phyloP scores from a whole-genome alignment of 2,113 vertebrate species.

The Poicephalus meyeri region DNA sequence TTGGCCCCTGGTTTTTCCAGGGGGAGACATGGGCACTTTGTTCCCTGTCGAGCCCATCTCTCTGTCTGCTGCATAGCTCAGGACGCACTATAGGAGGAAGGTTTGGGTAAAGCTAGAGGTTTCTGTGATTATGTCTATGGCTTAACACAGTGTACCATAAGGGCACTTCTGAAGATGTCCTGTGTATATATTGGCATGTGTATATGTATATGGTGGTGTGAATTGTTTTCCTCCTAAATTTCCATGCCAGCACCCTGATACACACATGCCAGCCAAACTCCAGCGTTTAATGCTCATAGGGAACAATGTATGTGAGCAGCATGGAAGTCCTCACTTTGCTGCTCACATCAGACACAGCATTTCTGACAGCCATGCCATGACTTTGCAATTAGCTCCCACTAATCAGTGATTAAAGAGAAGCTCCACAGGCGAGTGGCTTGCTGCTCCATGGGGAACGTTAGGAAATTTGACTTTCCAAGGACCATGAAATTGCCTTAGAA shows the following conservation, averaged over 20 bases:
- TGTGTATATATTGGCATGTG: not conserved
- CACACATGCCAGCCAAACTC: rapidly evolving
- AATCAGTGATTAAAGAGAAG: not conserved
- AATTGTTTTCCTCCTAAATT: not conserved
- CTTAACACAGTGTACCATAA: not conserved
- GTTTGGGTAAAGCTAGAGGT: not conserved
- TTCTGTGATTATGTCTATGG: not conserved
- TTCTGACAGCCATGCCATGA: not conserved
- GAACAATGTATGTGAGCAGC: not conserved
- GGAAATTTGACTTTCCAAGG: not conserved
- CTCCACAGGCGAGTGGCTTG: not conserved
- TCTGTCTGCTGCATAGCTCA: not conserved
- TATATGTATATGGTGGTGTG: not conserved
- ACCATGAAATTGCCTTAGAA: not conserved
- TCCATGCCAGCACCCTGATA: not conserved
- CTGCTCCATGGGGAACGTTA: not conserved
- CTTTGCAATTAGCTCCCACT: not conserved
- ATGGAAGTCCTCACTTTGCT: not conserved
- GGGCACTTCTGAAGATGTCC: not conserved
- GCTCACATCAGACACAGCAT: not conserved
- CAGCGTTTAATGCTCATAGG: rapidly evolving
- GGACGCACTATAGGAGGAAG: rapidly evolving
- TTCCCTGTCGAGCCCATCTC: rapidly evolving
- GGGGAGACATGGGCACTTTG: rapidly evolving
- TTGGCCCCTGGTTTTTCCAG: not conserved